Conservation (phyloP, 2,888 invertebrate species). For the Diarsia rubi region DNA sequence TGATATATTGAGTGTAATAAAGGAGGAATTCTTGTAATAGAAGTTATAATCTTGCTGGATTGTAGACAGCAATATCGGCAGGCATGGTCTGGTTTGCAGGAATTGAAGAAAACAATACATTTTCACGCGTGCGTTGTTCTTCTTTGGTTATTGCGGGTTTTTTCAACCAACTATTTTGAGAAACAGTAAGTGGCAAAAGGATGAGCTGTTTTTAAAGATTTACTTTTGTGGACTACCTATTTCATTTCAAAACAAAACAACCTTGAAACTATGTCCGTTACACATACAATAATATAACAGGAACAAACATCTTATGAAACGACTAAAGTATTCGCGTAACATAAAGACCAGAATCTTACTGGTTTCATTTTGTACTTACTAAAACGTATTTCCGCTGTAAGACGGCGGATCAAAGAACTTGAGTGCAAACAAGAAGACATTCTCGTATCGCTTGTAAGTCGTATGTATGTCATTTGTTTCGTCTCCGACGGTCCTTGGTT, state of each 20-base stretch:
- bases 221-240: not conserved
- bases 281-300: conserved; percentile 10
- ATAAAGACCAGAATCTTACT: conserved; percentile 34
- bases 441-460: conserved; percentile 52
- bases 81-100: not conserved
- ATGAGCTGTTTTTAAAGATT: not conserved
- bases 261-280: not conserved
- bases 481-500: conserved; percentile 37
- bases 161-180: not conserved
- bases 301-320: conserved; percentile 21
- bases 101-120: not conserved
- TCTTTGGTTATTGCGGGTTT: not conserved
- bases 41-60: not conserved
- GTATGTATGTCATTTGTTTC: conserved; percentile 55
- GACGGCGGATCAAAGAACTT: conserved; percentile 64
- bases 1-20: conserved; percentile 47
- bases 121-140: not conserved
- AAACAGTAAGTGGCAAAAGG: not conserved
- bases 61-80: not conserved
- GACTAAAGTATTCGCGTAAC: conserved; percentile 37
- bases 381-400: conserved; percentile 62
- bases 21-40: conserved; percentile 26
- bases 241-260: not conserved
- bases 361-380: conserved; percentile 60
- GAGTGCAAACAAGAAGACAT: conserved; percentile 58